A percentile compares a stretch with the other conserved stretches of the same genome.
Conservation (phyloP, 2,797 vertebrate species). For the Chloroceryle amazona region DNA sequence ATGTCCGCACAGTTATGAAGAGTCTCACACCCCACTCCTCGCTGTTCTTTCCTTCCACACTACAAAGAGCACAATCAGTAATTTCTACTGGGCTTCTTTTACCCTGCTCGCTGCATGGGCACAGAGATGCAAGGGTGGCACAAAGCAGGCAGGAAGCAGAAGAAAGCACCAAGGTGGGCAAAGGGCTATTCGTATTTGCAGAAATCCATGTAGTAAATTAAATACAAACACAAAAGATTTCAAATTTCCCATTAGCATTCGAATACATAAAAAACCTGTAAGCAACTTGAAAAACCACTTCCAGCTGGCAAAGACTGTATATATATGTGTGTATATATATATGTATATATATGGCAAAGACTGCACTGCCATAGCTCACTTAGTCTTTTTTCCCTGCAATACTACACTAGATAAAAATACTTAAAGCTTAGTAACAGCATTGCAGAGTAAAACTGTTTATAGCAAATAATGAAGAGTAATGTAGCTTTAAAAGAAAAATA, state of each 20-base stretch:
- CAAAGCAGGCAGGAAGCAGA: background rate
- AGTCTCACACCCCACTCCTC: background rate
- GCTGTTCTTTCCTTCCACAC: background rate
- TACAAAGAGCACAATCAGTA: accelerated
- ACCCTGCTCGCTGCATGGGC: background rate
- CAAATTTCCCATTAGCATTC: background rate
- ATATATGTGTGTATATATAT: no score
- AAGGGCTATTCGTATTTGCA: background rate
- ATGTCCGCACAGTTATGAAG: background rate
- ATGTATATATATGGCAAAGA: no score
- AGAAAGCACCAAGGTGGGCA: background rate
- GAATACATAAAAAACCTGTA: background rate
- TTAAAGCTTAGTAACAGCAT: background rate
- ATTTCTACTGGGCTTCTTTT: background rate
- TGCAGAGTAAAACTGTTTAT: background rate
- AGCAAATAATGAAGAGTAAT: background rate
- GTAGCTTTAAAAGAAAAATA: background rate
- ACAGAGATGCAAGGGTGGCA: background rate
- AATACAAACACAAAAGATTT: background rate
- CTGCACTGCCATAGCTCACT: background rate
- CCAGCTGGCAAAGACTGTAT: background rate
- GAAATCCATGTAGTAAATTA: background rate
- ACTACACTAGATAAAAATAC: background rate
- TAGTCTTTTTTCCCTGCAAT: accelerated
- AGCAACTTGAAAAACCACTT: background rate